Base-by-base conservation (phyloP, 1,140 invertebrate species). In the Meloidogyne exigua region DNA sequence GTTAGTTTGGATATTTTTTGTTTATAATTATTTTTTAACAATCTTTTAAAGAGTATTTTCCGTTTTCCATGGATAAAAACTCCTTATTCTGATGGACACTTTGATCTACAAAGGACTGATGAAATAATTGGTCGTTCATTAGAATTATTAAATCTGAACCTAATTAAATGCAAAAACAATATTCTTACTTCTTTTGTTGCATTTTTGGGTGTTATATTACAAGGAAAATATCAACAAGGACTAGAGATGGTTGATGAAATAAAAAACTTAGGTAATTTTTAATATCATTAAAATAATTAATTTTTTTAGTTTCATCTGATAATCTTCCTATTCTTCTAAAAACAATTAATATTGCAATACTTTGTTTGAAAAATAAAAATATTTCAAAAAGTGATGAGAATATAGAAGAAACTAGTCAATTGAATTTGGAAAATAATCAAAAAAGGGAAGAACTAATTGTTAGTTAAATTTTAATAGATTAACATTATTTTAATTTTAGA, bases 41-140 rank as follows among this genome's bases (percentile, higher is more conserved):
- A 67, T 73, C 21, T n/a, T 57, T n/a, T 81, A 75, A 69, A 90
- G 87, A 89, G 92, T 21, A 93, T 92, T 89, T 89, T 94, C 1
- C 90, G 93, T 74, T 92, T 95, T 0, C 89, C 89, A 65, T 95
- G 91, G 87, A 78, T 96, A 42, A 90, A 92, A 83, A 95, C 95
- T 87, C 91, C 91, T 3, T 92, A 90, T 87, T 92, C 92, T 88
- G 94, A 96, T 89, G 92, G 93, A 86, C 93, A 95, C 88, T 94
- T 95, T 89, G 93, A 95, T 88, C 87, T 94, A 4, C 90, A 87
- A 75, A 91, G 93, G 80, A 89, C 91, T 11, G 86, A 89, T 57
- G 89, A 91, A 85, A 88, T 93, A 39, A 89, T 92, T 63, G 94
- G 93, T 7, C 95, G 95, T 89, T 93, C 93, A 0, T 87, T 95